Evolutionary conservation across 1,140 invertebrate species (phyloP).

Genomic region (Aphelinus certus): DNA sequence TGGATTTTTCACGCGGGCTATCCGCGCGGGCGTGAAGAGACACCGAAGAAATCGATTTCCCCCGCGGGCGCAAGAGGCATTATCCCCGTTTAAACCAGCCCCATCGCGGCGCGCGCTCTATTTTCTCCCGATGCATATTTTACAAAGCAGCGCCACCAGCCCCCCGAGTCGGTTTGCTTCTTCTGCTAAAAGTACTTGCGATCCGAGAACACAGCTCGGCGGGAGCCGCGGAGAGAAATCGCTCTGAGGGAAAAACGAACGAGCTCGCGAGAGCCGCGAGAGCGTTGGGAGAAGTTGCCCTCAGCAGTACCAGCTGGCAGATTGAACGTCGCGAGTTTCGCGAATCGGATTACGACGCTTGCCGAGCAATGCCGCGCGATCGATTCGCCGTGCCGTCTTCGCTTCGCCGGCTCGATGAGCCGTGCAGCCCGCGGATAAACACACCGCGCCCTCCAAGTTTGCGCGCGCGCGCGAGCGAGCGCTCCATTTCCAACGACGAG

Average conservation of each 20-base stretch:
- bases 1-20: too few species aligned
- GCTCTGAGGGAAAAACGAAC: not conserved
- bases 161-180: not conserved
- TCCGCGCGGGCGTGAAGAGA: too few species aligned
- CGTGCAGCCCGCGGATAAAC: not conserved
- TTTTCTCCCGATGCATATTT: constrained; percentile 34
- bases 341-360: constrained; percentile 20
- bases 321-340: constrained; percentile 27
- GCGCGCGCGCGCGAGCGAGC: not conserved
- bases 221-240: not conserved
- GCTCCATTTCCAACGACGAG: not conserved
- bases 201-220: not conserved
- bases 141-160: not conserved
- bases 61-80: not conserved
- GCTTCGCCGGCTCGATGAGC: too few species aligned
- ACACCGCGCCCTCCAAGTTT: too few species aligned
- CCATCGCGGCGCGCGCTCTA: not conserved
- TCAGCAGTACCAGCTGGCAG: not conserved
- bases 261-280: not conserved
- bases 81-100: constrained; percentile 12
- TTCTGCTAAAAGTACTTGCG: not conserved
- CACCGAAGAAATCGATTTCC: not conserved
- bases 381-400: not conserved
- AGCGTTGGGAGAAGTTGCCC: not conserved
- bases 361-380: not conserved